Evolutionary conservation across 2,113 vertebrate genomes (phyloP).

Genomic region (Varanus salvator): DNA sequence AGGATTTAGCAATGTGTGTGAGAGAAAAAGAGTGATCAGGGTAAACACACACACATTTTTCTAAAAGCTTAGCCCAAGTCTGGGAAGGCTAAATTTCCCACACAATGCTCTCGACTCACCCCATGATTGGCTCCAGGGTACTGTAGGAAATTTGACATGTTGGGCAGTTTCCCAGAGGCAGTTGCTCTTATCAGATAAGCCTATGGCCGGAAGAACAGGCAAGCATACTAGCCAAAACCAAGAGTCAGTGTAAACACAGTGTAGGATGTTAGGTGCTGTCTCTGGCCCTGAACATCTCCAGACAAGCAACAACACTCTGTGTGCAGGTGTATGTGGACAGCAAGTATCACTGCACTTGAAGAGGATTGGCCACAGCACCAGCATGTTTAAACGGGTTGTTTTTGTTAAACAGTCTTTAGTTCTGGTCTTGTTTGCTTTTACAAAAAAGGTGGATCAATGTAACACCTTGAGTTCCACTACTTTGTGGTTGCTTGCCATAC

Average conservation of each 20-base stretch:
- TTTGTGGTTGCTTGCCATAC: slow-evolving; percentile 2
- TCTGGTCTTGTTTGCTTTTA: not conserved
- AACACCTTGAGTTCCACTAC: not conserved
- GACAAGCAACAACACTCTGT: not conserved
- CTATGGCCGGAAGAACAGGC: not conserved
- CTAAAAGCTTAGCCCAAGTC: not conserved
- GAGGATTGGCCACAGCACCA: not conserved
- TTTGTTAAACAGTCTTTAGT: not conserved
- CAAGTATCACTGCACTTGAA: not conserved
- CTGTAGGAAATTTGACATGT: not conserved
- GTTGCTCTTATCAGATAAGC: not conserved
- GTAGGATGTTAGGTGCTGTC: not conserved
- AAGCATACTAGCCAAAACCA: not conserved
- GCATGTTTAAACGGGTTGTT: not conserved
- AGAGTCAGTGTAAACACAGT: not conserved
- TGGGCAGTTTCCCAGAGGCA: not conserved
- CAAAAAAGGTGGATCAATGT: not conserved
- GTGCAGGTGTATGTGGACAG: not conserved
- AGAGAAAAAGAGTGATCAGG: too few relatives aligned
- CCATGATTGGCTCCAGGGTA: not conserved
- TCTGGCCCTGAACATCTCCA: not conserved
- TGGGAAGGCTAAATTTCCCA: not conserved
- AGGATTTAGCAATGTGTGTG: not conserved
- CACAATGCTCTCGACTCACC: not conserved
- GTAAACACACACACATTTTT: too few relatives aligned